A percentile compares a stretch with the other conserved stretches of the same genome.
Evolutionary conservation across 2,888 invertebrate species (phyloP).

Genomic region (Luffia ferchaultella): DNA sequence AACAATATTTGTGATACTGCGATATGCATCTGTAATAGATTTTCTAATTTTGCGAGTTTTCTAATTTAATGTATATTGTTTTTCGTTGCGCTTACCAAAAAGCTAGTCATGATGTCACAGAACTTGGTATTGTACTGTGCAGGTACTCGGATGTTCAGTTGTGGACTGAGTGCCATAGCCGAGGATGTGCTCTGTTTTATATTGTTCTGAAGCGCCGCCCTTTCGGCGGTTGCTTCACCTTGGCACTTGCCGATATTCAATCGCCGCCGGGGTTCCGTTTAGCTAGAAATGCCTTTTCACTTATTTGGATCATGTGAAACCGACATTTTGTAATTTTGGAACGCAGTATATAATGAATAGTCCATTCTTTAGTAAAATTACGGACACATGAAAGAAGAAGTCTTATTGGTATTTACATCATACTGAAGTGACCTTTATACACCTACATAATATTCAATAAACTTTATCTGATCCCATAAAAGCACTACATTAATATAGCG

Average conservation of each 20-base stretch:
- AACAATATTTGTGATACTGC: background rate
- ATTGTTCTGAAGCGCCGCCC: conserved; percentile 60
- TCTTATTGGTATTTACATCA: too few species aligned
- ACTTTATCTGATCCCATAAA: background rate
- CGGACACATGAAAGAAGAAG: too few species aligned
- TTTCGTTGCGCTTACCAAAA: background rate
- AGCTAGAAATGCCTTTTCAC: conserved; percentile 17
- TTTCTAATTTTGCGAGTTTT: background rate
- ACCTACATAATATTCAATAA: background rate
- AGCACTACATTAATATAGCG: background rate
- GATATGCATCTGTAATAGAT: background rate
- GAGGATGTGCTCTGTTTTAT: conserved; percentile 61
- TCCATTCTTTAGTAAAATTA: background rate
- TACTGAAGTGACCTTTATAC: background rate
- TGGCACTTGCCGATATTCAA: conserved; percentile 35
- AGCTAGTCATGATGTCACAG: background rate
- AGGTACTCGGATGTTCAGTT: conserved; percentile 14
- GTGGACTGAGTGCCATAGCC: conserved; percentile 45
- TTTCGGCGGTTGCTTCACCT: conserved; percentile 61
- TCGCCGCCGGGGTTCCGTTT: conserved; percentile 4
- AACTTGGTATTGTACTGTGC: background rate
- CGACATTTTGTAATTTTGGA: conserved; percentile 1
- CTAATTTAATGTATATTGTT: background rate
- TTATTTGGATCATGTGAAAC: conserved; percentile 9
- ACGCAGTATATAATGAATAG: background rate